Conservation (phyloP, 2,888 invertebrate species). For the Drosophila quinaria region DNA sequence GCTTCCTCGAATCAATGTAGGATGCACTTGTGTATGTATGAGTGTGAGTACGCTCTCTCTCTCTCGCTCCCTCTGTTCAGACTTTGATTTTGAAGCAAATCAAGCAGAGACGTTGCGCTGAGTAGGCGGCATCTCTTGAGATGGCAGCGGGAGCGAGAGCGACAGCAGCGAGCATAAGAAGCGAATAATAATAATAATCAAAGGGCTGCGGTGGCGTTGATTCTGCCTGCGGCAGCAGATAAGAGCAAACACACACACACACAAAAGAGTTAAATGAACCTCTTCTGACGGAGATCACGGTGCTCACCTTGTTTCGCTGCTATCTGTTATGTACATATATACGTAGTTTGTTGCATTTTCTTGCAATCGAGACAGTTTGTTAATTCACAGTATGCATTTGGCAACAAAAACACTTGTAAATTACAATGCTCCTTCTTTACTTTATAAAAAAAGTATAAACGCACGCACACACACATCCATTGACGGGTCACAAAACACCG, state of each 20-base stretch:
- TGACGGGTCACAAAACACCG: constrained; percentile 33
- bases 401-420: constrained; percentile 31
- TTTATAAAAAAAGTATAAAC: constrained; percentile 32
- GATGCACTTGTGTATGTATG: constrained; percentile 28
- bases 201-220: constrained; percentile 32
- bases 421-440: constrained; percentile 32
- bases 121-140: constrained; percentile 65
- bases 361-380: constrained; percentile 1
- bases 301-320: constrained; percentile 33
- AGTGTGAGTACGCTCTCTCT: constrained; percentile 24
- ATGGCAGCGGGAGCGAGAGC: constrained; percentile 17
- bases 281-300: constrained; percentile 31
- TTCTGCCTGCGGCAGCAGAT: constrained; percentile 47
- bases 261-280: constrained; percentile 48
- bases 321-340: constrained; percentile 14
- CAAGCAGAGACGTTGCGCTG: constrained; percentile 47
- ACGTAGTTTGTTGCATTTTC: constrained; percentile 1
- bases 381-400: constrained; percentile 12
- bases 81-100: constrained; percentile 51
- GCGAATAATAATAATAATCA: constrained; percentile 61
- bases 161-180: constrained; percentile 31
- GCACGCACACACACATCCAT: constrained; percentile 24
- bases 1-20: constrained; percentile 32
- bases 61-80: constrained; percentile 12
- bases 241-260: constrained; percentile 36